Evolutionary conservation across 2,113 vertebrate species (phyloP), one percentile per base, ranked within the genome.

Genomic region (Elephantulus edwardii): DNA sequence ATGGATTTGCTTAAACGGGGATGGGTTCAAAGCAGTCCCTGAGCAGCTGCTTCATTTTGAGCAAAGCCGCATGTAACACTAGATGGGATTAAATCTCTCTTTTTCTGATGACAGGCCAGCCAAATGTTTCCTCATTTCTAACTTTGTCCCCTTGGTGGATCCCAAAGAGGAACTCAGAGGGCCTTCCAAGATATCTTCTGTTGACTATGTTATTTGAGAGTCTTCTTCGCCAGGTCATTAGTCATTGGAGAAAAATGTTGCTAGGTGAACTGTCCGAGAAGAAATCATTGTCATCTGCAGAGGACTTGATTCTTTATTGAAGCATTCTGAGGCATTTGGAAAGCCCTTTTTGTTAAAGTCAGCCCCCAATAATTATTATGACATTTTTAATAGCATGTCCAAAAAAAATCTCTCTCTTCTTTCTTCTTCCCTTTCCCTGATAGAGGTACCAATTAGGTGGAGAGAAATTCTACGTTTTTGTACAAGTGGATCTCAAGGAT

Each of bases 1-100:
- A 60, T 30, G 74, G 80, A 83, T 91, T 87, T 17, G 74, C 88
- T 91, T 42, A 46, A 82, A 58, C 22, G 24, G 81, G 77, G 86
- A 86, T 26, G 24, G 72, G 56, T 77, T 92, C 54, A 44, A 56
- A 74, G 81, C 83, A 8, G 40, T 62, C 88, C 76, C 75, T 68
- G 75, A 66, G 83, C 90, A 95, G 95, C 95, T 95, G 94, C 88
- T 94, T 92, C 90, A 93, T 95, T 96, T 90, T 94, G 91, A 94
- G 88, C 90, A 94, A 95, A 90, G 94, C 86, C 28, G 12, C 66
- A 24, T 86, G 94, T 93, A 95, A 96, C 75, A 86, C 62, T 91
- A 96, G 90, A 88, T 56, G 68, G 91, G 66, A 93, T 84, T 92
- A 91, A 92, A 84, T 76, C 64, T 94, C 90, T 86, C 78, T 90